Conservation (phyloP, 2,888 invertebrate genomes). For the Caenorhabditis sp. region DNA sequence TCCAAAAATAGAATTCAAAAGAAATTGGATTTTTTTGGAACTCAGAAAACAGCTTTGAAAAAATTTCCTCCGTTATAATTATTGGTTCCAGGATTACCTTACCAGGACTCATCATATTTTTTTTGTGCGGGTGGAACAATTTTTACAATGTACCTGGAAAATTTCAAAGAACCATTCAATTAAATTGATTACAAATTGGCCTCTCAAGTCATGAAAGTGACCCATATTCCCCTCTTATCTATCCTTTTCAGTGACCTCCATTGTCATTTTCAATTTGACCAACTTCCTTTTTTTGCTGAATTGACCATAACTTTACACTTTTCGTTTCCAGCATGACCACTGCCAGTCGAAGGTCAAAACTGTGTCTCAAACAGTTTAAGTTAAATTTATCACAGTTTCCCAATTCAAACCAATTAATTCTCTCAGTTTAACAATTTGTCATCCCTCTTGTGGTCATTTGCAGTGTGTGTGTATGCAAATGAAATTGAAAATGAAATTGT, state of each 20-base stretch:
- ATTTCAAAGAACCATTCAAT: too few species aligned
- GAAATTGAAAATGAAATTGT: slow-evolving; percentile 42
- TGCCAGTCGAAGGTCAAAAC: slow-evolving; percentile 38
- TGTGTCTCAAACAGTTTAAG: background rate
- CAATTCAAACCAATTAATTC: background rate
- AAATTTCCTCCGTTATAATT: too few species aligned
- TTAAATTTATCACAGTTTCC: background rate
- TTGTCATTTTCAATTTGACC: background rate
- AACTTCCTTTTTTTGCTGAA: slow-evolving; percentile 26
- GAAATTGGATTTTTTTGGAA: too few species aligned
- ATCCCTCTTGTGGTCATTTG: slow-evolving; percentile 32
- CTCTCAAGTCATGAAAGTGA: too few species aligned
- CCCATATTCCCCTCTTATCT: slow-evolving; percentile 24
- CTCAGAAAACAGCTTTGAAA: background rate
- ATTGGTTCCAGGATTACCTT: too few species aligned
- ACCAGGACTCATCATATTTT: too few species aligned
- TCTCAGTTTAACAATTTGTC: slow-evolving; percentile 34
- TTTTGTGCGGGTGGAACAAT: too few species aligned
- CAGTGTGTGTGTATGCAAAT: slow-evolving; percentile 52
- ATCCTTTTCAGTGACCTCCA: slow-evolving; percentile 11
- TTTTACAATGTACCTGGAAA: too few species aligned
- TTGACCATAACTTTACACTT: slow-evolving; percentile 49
- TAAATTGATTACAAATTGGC: too few species aligned
- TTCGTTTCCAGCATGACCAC: slow-evolving; percentile 5
- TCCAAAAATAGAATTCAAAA: too few species aligned